Evolutionary conservation across 2,888 invertebrate species (phyloP), one percentile per base, ranked within the genome.

Genomic region (Megamerina dolium): DNA sequence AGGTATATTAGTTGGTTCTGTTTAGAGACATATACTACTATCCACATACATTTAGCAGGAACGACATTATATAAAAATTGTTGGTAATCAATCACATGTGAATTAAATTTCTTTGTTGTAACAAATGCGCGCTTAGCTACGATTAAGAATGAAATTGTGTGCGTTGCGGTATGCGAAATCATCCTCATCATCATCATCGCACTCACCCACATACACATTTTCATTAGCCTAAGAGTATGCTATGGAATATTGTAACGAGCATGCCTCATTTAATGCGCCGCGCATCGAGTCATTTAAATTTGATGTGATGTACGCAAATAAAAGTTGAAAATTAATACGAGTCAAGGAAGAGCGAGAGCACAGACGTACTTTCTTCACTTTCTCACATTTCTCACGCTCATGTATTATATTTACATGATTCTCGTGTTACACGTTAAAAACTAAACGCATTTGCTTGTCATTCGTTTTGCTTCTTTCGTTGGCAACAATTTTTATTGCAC

Each of bases 91-190:
- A 63, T 61, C 61, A 63, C 52, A 52, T 45, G 55, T 53, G 59
- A 63, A 61, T 63, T 61, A 63, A 61, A 63, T 62, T 60, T 63
- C 52, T 50, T 48, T 57, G n/a, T n/a, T n/a, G n/a, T n/a, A n/a
- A n/a, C n/a, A n/a, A n/a, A n/a, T n/a, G 53, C 52, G 53, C 52
- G 23, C 40, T 37, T 42, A 42, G 45, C 50, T 45, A 45, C 59
- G 60, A 60, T 63, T 61, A 60, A 60, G 54, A 52, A 53, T 51
- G 56, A 57, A 57, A 58, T 55, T 52, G 55, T 55, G 49, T 49
- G 46, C 44, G 46, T 48, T 38, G 49, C 41, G 23, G 27, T 30
- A 31, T 32, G 16, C 10, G 18, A 5, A 5, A 31, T 44, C 55
- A 51, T 51, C 49, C 43, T 46, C 45, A 45, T 51, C 46, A 55